Conservation (phyloP, 2,797 vertebrate species). For the Karalla daura region DNA sequence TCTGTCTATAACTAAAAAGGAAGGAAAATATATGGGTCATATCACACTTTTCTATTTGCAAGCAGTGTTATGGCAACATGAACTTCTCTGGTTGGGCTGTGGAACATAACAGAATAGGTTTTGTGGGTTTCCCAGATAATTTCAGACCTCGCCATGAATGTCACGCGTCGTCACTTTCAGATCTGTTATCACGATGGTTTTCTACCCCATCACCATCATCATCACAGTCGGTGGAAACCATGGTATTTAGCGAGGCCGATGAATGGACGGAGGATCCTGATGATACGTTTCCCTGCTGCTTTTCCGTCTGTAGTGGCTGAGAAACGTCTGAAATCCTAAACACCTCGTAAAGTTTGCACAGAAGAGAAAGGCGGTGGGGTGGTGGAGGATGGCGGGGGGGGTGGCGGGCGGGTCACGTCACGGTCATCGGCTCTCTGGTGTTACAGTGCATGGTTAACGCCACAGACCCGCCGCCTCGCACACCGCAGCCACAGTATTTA, state of each 20-base stretch:
- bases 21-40: no score
- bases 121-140: not conserved
- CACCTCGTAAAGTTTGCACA: not conserved
- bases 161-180: not conserved
- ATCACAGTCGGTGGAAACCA: not conserved
- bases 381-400: not conserved
- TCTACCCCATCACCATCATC: not conserved
- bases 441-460: constrained; percentile 6
- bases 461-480: not conserved
- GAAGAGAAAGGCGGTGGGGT: not conserved
- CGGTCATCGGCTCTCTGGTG: not conserved
- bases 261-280: not conserved
- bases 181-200: not conserved
- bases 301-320: not conserved
- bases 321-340: not conserved
- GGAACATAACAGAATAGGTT: not conserved
- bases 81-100: no score
- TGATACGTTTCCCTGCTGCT: not conserved
- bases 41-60: no score
- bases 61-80: no score
- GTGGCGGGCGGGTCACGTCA: not conserved
- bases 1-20: no score
- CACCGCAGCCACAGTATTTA: constrained; percentile 5
- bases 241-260: not conserved
- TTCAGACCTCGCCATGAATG: not conserved